phyloP scores from a whole-genome alignment of 2,888 invertebrate genomes.

The Peribatodes rhomboidaria region DNA sequence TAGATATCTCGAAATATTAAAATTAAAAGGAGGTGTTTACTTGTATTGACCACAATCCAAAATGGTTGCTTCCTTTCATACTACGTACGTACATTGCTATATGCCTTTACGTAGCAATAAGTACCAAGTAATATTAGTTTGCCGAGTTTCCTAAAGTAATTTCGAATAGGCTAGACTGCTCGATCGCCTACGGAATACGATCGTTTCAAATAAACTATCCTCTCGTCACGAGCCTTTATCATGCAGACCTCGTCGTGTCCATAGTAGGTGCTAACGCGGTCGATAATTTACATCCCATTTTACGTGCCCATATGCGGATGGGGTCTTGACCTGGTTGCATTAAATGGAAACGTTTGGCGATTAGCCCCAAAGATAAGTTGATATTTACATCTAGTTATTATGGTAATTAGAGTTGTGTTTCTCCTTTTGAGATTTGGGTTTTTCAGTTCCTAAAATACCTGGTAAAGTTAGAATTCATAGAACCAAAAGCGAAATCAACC shows the following conservation, averaged over 20 bases:
- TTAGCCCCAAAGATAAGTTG: not conserved
- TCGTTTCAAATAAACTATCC: not conserved
- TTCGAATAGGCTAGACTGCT: not conserved
- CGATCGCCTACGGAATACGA: not conserved
- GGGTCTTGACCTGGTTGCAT: slow-evolving; percentile 69
- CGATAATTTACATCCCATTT: slow-evolving; percentile 73
- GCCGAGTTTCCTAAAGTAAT: too few relatives aligned
- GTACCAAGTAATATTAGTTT: too few relatives aligned
- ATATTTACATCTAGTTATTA: not conserved
- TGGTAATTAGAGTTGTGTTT: not conserved
- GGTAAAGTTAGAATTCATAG: not conserved
- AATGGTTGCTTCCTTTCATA: too few relatives aligned
- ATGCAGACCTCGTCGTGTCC: slow-evolving; percentile 54
- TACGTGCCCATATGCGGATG: slow-evolving; percentile 61
- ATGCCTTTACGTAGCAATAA: too few relatives aligned
- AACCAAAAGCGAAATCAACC: slow-evolving; percentile 2
- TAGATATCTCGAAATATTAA: too few relatives aligned
- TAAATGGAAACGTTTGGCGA: slow-evolving; percentile 12
- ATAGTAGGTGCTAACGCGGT: slow-evolving; percentile 54
- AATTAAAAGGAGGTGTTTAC: too few relatives aligned
- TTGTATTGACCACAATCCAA: too few relatives aligned
- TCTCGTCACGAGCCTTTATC: slow-evolving; percentile 28
- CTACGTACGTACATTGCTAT: too few relatives aligned
- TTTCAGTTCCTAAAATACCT: not conserved
- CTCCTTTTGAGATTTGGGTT: not conserved